A percentile compares a stretch with the other conserved stretches of the same genome.
Evolutionary conservation across 2,113 vertebrate genomes (phyloP).

Genomic region (Meriones unguiculatus): DNA sequence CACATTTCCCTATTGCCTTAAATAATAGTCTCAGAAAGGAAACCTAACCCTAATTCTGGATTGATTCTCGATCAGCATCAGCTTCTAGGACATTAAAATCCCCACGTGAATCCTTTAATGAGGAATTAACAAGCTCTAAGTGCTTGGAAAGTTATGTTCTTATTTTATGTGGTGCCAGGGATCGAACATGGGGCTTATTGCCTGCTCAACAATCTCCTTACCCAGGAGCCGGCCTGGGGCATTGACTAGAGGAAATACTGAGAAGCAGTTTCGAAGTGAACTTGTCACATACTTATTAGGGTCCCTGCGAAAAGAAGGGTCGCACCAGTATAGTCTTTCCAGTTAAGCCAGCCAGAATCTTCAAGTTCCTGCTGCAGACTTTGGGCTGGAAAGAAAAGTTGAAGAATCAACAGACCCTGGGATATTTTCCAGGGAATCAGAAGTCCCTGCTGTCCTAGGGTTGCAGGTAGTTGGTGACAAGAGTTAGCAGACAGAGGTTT

Average conservation of each 20-base stretch:
- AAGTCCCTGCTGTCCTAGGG: neutral
- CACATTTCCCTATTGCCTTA: neutral
- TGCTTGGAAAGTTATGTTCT: neutral
- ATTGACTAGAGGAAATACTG: neutral
- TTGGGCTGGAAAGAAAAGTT: neutral
- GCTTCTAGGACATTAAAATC: neutral
- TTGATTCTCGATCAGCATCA: constrained; percentile 47
- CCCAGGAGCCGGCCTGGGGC: neutral
- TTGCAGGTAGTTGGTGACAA: rapidly evolving
- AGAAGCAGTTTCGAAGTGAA: neutral
- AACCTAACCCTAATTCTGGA: constrained; percentile 36
- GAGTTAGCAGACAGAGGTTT: neutral
- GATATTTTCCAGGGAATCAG: neutral
- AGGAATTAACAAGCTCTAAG: neutral
- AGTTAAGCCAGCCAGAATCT: rapidly evolving
- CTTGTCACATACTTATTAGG: neutral
- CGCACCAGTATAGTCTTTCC: neutral
- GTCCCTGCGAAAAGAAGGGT: neutral
- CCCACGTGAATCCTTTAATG: neutral
- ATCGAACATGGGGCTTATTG: neutral
- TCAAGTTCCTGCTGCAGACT: rapidly evolving
- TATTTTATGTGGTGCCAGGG: neutral
- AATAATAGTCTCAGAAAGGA: neutral
- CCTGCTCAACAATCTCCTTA: neutral
- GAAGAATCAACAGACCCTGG: too few relatives aligned